Percentiles rank a stretch among this genome's conserved stretches.
These are phyloP conservation scores for Leptonema lineaticorne DNA, from an alignment of 1,140 invertebrate genomes.

Conservation along the genomic window DNA sequence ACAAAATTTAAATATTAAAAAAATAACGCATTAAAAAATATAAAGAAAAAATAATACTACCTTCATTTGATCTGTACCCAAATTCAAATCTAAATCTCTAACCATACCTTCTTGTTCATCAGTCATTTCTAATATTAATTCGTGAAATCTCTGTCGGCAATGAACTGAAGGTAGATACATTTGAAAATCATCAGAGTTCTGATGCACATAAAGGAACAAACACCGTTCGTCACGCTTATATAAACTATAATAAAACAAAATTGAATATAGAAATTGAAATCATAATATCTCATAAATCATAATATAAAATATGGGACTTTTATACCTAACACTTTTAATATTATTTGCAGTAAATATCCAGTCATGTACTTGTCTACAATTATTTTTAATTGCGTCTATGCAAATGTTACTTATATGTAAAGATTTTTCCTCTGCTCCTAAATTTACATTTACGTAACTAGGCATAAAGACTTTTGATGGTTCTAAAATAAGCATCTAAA, in stretches of 20 bases:
- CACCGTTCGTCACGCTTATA: slow-evolving; percentile 96
- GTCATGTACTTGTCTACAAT: slow-evolving; percentile 83
- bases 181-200: slow-evolving; percentile 99
- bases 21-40: neutral
- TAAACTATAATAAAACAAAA: slow-evolving; percentile 60
- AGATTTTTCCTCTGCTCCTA: slow-evolving; percentile 89
- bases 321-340: slow-evolving; percentile 83
- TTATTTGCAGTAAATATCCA: slow-evolving; percentile 91
- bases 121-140: slow-evolving; percentile 79
- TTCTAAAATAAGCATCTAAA: slow-evolving; percentile 84
- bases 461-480: slow-evolving; percentile 92
- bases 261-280: too few species aligned
- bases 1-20: slow-evolving; percentile 45
- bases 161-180: slow-evolving; percentile 92
- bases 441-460: slow-evolving; percentile 92
- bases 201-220: slow-evolving; percentile 95
- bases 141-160: slow-evolving; percentile 81
- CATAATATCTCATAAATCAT: too few species aligned
- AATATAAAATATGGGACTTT: neutral
- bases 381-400: slow-evolving; percentile 71
- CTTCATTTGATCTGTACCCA: slow-evolving; percentile 69
- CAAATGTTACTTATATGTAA: slow-evolving; percentile 86
- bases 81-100: slow-evolving; percentile 76
- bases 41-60: slow-evolving; percentile 48
- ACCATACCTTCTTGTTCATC: slow-evolving; percentile 83